Conservation (phyloP, 2,797 vertebrate species). For the Linurgus olivaceus region DNA sequence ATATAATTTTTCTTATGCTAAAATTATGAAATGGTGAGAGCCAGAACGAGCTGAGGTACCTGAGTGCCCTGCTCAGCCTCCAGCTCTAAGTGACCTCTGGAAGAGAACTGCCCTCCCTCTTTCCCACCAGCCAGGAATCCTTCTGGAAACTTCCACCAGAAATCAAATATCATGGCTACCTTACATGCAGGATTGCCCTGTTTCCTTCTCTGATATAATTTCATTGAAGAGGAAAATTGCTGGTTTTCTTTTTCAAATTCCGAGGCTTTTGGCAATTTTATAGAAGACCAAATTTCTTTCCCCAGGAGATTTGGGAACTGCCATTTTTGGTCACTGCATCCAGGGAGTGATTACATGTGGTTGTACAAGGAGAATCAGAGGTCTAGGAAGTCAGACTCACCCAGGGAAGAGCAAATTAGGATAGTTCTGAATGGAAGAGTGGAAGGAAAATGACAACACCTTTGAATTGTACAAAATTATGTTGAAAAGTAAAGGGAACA, state of each 20-base stretch:
- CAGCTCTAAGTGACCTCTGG: background rate
- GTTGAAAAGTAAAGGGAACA: background rate
- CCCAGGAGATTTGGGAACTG: background rate
- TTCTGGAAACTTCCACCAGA: background rate
- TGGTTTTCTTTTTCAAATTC: background rate
- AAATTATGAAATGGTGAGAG: background rate
- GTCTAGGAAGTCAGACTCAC: background rate
- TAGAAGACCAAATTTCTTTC: background rate
- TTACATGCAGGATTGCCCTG: background rate
- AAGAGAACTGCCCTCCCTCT: fast-evolving
- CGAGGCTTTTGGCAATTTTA: fast-evolving
- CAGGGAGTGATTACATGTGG: background rate
- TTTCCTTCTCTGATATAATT: background rate
- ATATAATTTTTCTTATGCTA: background rate
- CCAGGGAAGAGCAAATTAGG: background rate
- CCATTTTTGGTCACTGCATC: background rate
- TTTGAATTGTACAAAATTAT: background rate
- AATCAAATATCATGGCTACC: fast-evolving
- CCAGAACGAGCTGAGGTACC: background rate
- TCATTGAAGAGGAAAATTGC: background rate
- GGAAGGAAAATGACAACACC: background rate
- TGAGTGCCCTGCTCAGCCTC: background rate
- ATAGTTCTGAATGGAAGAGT: background rate
- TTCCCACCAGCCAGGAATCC: background rate
- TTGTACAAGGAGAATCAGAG: background rate